phyloP scores from a whole-genome alignment of 1,140 invertebrate genomes.

The Saccostrea echinata region DNA sequence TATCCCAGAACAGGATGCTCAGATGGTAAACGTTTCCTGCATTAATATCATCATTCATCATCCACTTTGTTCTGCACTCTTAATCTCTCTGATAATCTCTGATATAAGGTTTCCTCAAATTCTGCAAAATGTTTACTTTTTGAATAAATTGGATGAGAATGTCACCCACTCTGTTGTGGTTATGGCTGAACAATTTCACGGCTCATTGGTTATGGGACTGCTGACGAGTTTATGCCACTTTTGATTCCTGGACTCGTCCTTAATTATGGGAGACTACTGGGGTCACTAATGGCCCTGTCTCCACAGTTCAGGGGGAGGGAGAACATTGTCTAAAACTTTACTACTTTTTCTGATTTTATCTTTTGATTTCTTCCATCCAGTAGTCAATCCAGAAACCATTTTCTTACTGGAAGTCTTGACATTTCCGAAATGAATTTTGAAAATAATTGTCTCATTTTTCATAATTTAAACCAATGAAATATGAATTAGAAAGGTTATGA shows the following conservation, averaged over 20 bases:
- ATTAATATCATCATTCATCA: slow-evolving; percentile 32
- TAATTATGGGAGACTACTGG: neutral
- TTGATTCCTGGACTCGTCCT: neutral
- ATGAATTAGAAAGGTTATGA: neutral
- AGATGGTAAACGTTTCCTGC: slow-evolving; percentile 9
- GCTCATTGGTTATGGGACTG: neutral
- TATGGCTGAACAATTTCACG: slow-evolving; percentile 27
- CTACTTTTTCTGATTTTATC: slow-evolving; percentile 1
- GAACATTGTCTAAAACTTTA: neutral
- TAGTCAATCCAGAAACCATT: neutral
- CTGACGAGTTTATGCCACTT: slow-evolving; percentile 20
- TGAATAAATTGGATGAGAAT: slow-evolving; percentile 27
- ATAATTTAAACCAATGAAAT: neutral
- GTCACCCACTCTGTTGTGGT: neutral
- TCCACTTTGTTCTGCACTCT: slow-evolving; percentile 33
- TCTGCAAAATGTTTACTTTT: slow-evolving; percentile 25
- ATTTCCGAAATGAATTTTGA: neutral
- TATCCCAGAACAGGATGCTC: slow-evolving; percentile 13
- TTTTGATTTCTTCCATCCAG: slow-evolving; percentile 5
- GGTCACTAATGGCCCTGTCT: slow-evolving; percentile 20
- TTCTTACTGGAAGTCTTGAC: neutral
- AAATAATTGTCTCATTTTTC: neutral
- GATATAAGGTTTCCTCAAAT: slow-evolving; percentile 31
- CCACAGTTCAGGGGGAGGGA: neutral
- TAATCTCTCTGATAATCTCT: slow-evolving; percentile 34